Conservation (phyloP, 2,888 invertebrate genomes). For the Odontocerum albicorne region DNA sequence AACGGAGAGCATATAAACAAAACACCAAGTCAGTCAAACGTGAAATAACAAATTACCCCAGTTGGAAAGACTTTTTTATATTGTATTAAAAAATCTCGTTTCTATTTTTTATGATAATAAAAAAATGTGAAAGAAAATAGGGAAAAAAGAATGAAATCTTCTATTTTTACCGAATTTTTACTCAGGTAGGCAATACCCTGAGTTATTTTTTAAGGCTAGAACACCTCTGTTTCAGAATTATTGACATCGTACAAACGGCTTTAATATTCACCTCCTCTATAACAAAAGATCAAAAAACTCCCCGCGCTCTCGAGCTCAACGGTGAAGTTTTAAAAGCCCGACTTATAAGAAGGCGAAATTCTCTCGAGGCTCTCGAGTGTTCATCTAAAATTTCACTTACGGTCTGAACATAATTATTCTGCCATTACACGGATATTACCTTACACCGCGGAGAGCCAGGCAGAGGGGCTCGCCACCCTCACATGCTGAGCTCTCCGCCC, state of each 20-base stretch:
- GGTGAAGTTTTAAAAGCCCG: slow-evolving; percentile 34
- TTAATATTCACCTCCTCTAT: neutral
- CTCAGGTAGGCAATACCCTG: too few species aligned
- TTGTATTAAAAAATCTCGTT: too few species aligned
- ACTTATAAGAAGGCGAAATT: slow-evolving; percentile 18
- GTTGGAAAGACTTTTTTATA: too few species aligned
- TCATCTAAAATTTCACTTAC: slow-evolving; percentile 37
- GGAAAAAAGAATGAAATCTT: too few species aligned
- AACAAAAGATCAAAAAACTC: neutral
- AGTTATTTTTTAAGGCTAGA: too few species aligned
- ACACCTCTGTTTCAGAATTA: too few species aligned
- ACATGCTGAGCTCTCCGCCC: neutral
- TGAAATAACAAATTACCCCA: too few species aligned
- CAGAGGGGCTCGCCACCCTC: neutral
- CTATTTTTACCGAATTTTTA: too few species aligned
- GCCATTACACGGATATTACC: slow-evolving; percentile 32
- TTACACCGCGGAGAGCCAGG: neutral
- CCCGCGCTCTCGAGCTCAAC: slow-evolving; percentile 16
- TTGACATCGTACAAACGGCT: neutral
- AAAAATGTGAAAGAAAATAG: too few species aligned
- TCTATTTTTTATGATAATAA: too few species aligned
- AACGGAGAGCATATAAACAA: too few species aligned
- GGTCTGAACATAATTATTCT: slow-evolving; percentile 35
- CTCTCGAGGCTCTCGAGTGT: slow-evolving; percentile 31
- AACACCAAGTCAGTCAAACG: too few species aligned